Conservation (phyloP, 2,113 vertebrate species). For the Ammodramus savannarum region DNA sequence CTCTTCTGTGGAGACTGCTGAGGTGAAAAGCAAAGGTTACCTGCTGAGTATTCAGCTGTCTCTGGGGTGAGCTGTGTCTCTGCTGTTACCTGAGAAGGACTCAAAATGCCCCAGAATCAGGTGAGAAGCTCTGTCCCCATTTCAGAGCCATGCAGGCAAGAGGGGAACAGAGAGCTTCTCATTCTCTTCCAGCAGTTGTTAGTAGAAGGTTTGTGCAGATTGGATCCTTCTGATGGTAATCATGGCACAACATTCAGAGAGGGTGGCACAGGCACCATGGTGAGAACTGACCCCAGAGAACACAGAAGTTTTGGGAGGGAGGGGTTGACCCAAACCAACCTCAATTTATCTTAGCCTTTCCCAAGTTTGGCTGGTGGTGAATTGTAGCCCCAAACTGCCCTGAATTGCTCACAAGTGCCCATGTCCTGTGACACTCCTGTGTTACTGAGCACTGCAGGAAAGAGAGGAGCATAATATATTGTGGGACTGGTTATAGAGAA, state of each 20-base stretch:
- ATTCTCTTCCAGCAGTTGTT: not conserved
- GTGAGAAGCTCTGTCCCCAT: not conserved
- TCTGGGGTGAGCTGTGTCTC: not conserved
- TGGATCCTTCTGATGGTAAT: not conserved
- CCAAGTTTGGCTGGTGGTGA: not conserved
- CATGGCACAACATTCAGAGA: accelerated
- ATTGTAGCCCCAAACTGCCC: not conserved
- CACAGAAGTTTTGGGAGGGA: not conserved
- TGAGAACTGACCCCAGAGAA: not conserved
- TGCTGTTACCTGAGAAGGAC: not conserved
- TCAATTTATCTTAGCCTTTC: not conserved
- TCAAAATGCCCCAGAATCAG: not conserved
- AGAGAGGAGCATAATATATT: accelerated
- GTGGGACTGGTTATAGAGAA: not conserved
- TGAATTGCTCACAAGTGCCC: not conserved
- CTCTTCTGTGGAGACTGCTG: not conserved
- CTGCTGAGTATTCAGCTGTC: not conserved
- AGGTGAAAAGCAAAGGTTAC: not conserved
- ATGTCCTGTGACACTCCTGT: not conserved
- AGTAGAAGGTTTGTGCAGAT: not conserved
- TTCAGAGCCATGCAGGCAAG: not conserved
- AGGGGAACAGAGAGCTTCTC: not conserved
- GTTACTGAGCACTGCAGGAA: not conserved
- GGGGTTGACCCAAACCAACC: not conserved
- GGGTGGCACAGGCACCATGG: not conserved